These are phyloP conservation scores for Ruditapes philippinarum DNA, from an alignment of 1,140 invertebrate genomes.

Conservation along the genomic window DNA sequence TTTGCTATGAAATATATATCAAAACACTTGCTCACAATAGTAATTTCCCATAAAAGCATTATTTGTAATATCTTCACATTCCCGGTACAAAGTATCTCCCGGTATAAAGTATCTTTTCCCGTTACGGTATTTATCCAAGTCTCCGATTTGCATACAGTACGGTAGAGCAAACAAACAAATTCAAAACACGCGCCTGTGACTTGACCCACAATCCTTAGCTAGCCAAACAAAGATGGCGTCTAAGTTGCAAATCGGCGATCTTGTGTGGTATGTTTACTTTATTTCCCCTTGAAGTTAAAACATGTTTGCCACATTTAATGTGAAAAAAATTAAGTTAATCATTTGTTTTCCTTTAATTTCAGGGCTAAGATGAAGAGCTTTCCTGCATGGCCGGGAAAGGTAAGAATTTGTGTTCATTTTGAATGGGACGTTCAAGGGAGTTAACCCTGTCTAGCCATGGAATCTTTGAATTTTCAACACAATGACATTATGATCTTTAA, in stretches of 20 bases:
- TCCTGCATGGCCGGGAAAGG: slow-evolving; percentile 96
- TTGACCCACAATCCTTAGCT: slow-evolving; percentile 74
- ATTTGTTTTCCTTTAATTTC: slow-evolving; percentile 84
- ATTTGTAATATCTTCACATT: too few relatives aligned
- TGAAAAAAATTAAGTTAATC: slow-evolving; percentile 26
- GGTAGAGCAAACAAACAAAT: not conserved
- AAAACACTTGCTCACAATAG: too few relatives aligned
- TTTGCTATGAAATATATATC: too few relatives aligned
- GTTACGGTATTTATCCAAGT: too few relatives aligned
- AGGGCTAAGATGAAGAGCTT: slow-evolving; percentile 99
- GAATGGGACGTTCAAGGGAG: slow-evolving; percentile 29
- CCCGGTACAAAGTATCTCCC: too few relatives aligned
- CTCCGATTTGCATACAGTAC: not conserved
- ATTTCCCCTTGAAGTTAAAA: slow-evolving; percentile 68
- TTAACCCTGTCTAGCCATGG: not conserved
- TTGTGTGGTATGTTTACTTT: slow-evolving; percentile 90
- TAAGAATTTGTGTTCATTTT: slow-evolving; percentile 87
- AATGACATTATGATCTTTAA: too few relatives aligned
- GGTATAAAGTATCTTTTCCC: too few relatives aligned
- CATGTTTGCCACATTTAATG: slow-evolving; percentile 67
- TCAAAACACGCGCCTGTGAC: slow-evolving; percentile 51
- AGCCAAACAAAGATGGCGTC: slow-evolving; percentile 88
- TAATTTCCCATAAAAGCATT: too few relatives aligned
- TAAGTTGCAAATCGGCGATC: slow-evolving; percentile 91
- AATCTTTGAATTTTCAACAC: not conserved